Evolutionary conservation across 2,113 vertebrate genomes (phyloP), one percentile per base, ranked within the genome.

Genomic region (Vimba vimba): DNA sequence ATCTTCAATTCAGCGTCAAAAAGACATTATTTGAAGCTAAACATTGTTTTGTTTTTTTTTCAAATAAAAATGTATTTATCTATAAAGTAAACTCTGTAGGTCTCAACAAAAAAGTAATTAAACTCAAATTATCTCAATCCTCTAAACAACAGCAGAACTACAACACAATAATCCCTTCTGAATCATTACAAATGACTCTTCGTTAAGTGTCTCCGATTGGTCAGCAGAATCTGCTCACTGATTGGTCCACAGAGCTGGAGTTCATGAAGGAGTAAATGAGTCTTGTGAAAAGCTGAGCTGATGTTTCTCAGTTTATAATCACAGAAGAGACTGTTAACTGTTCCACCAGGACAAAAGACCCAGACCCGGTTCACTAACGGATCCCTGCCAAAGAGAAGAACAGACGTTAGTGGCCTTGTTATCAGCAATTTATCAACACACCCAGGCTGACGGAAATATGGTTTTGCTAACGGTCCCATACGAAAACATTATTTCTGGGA

Each of bases 311-410:
- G 11, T 71, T 71, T 19, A 5, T 43, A 52, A 30, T 30, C 45
- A 25, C 43, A 19, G 15, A 50, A 23, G 75, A 59, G 52, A 17
- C 33, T 0, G 84, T 85, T 94, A 96, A 82, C 57, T 95, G 92
- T 93, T 96, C 95, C 95, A 96, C 95, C 95, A 96, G 0, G 94
- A 95, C 85, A 96, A 91, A 25, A 96, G 90, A 36, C 95, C 95
- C 75, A 96, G 90, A 0, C 95, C 95, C 0, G 95, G 93, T 77
- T 96, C 95, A 87, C 93, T 94, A 81, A 96, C 94, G 76, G 94
- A 94, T 7, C 92, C 95, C 95, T 95, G 90, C 11, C 4, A 21
- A 79, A 86, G 15, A 86, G 13, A 60, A 30, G 27, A 30, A 30
- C 7, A 84, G 66, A 23, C 0, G 68, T 69, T 10, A 36, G 30